Evolutionary conservation across 2,888 invertebrate genomes (phyloP).

Genomic region (Ypsolopha sequella): DNA sequence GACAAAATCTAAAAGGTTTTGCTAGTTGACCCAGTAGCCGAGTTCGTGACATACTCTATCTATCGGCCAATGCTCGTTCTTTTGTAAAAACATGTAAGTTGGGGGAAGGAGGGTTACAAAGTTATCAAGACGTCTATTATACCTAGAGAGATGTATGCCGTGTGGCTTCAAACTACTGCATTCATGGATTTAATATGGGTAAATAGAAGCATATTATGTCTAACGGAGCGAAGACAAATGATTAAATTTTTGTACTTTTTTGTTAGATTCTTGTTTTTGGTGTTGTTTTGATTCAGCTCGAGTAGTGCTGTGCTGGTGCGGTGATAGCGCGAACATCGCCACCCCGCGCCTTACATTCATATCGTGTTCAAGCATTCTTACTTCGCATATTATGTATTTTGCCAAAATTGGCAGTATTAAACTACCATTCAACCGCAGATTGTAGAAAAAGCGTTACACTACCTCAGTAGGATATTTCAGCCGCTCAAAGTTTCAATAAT

Average conservation of each 20-base stretch:
- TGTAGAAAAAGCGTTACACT: neutral
- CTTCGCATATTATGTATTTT: slow-evolving; percentile 26
- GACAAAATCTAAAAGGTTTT: neutral
- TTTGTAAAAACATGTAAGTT: no score
- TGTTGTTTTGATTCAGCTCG: slow-evolving; percentile 26
- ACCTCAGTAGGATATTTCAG: no score
- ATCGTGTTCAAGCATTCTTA: slow-evolving; percentile 36
- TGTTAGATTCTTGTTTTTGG: neutral
- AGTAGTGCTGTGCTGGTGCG: slow-evolving; percentile 16
- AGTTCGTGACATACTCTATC: slow-evolving; percentile 46
- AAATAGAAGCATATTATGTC: no score
- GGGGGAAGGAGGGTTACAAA: no score
- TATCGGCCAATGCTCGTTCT: slow-evolving; percentile 12
- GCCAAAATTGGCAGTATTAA: slow-evolving; percentile 27
- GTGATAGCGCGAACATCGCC: slow-evolving; percentile 41
- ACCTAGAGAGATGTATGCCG: no score
- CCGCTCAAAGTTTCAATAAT: no score
- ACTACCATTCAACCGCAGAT: neutral
- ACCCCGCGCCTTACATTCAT: slow-evolving; percentile 22
- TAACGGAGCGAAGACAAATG: neutral
- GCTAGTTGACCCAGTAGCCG: slow-evolving; percentile 50
- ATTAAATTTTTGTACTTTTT: neutral
- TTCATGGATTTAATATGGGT: no score
- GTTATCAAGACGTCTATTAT: no score
- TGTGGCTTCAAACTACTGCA: no score